phyloP scores from a whole-genome alignment of 2,797 vertebrate genomes.

The Premnoplex brunnescens region DNA sequence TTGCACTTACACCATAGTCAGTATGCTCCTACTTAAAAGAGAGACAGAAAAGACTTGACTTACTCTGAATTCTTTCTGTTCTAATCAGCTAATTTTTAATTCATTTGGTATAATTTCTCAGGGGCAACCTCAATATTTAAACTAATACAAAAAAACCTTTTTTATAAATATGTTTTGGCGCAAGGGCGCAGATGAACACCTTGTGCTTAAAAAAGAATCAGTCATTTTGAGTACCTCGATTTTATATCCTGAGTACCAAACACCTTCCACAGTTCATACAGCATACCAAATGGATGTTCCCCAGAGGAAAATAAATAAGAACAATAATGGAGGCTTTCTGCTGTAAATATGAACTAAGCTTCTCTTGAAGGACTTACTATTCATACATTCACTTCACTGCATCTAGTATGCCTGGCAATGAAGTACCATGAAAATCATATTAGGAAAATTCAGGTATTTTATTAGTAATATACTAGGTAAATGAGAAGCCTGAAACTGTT shows the following conservation, averaged over 20 bases:
- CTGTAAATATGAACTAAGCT: background rate
- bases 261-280: background rate
- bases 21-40: background rate
- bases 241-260: background rate
- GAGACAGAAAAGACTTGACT: background rate
- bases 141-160: background rate
- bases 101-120: background rate
- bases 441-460: background rate
- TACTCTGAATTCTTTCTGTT: background rate
- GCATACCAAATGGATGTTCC: background rate
- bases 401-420: background rate
- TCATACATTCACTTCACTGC: background rate
- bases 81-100: background rate
- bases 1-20: background rate
- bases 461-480: background rate
- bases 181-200: background rate
- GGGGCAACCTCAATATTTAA: background rate
- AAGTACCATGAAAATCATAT: background rate
- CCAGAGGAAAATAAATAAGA: background rate
- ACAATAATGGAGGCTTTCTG: background rate
- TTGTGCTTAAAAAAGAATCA: background rate
- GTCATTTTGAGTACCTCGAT: background rate
- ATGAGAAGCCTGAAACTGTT: background rate
- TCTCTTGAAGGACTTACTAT: background rate
- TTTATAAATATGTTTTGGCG: fast-evolving